Evolutionary conservation across 92 coral and sea anemone genomes (phyloP).

Genomic region (Siderastrea radians): DNA sequence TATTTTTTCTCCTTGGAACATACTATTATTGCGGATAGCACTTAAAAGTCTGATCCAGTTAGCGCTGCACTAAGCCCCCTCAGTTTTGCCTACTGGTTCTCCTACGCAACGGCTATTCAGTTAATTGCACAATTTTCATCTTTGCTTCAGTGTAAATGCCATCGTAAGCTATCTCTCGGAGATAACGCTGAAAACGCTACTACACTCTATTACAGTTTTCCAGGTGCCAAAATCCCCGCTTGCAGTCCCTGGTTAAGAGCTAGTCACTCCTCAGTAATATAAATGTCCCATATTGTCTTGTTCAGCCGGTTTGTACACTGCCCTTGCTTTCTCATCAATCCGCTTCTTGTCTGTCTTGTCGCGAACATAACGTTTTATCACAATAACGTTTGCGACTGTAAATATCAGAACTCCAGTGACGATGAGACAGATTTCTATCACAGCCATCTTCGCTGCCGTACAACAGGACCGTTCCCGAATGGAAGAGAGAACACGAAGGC

Average conservation of each 20-base stretch:
- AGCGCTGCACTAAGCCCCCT: no score
- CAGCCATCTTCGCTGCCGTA: not conserved
- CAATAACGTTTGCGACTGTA: slow-evolving; percentile 15
- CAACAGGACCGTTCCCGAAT: not conserved
- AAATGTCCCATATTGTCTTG: slow-evolving; percentile 17
- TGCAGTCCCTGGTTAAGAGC: not conserved
- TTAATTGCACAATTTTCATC: no score
- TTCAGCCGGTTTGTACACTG: slow-evolving; percentile 12
- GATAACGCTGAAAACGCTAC: not conserved
- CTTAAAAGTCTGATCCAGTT: no score
- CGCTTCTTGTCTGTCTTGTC: not conserved
- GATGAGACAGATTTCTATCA: slow-evolving; percentile 25
- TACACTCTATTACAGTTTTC: not conserved
- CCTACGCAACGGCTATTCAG: no score
- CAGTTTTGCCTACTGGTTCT: no score
- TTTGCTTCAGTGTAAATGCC: no score
- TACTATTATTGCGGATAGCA: no score
- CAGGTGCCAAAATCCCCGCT: not conserved
- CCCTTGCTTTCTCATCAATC: not conserved
- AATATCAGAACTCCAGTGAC: slow-evolving; percentile 10
- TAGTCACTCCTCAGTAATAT: not conserved
- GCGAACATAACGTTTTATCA: not conserved
- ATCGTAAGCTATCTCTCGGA: not conserved
- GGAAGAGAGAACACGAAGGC: not conserved
- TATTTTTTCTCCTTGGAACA: no score